Evolutionary conservation across 1,140 invertebrate genomes (phyloP).

Genomic region (Drosophila pectinifera): DNA sequence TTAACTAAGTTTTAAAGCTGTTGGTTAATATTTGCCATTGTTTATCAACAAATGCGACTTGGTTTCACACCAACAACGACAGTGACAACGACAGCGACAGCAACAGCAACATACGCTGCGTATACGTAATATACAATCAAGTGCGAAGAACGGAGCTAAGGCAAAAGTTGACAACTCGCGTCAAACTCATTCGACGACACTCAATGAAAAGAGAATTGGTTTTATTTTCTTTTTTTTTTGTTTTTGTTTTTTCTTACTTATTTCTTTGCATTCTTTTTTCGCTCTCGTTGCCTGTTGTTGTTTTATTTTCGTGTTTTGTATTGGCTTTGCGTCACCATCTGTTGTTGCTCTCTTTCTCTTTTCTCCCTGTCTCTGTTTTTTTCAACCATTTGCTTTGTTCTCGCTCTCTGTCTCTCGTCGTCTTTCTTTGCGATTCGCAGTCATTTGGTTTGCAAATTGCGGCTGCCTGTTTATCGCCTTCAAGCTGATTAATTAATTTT

Average conservation of each 20-base stretch:
- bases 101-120: constrained; percentile 37
- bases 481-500: constrained; percentile 62
- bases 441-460: constrained; percentile 68
- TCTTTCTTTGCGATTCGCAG: constrained; percentile 48
- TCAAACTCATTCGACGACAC: constrained; percentile 67
- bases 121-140: constrained; percentile 67
- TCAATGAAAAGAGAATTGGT: constrained; percentile 51
- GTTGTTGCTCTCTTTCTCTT: constrained; percentile 20
- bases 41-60: constrained; percentile 52
- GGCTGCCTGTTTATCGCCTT: constrained; percentile 38
- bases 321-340: constrained; percentile 49
- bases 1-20: constrained; percentile 21
- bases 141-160: constrained; percentile 29
- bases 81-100: too few species aligned
- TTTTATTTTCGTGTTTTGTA: constrained; percentile 23
- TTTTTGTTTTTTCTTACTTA: neutral
- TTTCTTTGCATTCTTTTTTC: constrained; percentile 25
- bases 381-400: constrained; percentile 26
- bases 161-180: constrained; percentile 54
- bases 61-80: constrained; percentile 12
- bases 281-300: constrained; percentile 12
- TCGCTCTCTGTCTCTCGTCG: constrained; percentile 21
- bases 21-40: constrained; percentile 46
- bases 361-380: constrained; percentile 7
- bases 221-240: constrained; percentile 22